phyloP scores from a whole-genome alignment of 2,113 vertebrate species.

The Albula goreensis region DNA sequence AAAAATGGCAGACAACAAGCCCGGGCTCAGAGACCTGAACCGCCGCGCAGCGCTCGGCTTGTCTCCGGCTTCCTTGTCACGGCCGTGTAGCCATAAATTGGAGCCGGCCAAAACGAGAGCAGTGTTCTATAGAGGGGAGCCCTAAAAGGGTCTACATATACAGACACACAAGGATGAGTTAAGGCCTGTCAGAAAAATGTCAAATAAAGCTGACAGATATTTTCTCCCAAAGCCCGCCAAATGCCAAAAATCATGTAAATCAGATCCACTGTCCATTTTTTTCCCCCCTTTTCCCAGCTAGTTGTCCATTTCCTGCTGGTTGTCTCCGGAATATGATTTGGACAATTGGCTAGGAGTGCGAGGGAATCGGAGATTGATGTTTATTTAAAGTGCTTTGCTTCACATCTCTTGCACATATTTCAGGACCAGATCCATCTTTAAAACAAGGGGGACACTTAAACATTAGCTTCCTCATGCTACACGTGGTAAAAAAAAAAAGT shows the following conservation, averaged over 20 bases:
- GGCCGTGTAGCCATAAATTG: slow-evolving; percentile 58
- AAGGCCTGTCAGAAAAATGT: slow-evolving; percentile 73
- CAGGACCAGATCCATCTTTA: slow-evolving; percentile 60
- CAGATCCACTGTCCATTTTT: slow-evolving; percentile 64
- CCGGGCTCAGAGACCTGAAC: background rate
- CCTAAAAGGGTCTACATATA: slow-evolving; percentile 62
- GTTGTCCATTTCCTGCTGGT: slow-evolving; percentile 68
- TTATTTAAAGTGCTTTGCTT: slow-evolving; percentile 64
- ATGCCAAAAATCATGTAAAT: slow-evolving; percentile 75
- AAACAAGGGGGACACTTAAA: slow-evolving; percentile 54
- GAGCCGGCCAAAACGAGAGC: slow-evolving; percentile 45
- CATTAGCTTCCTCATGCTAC: slow-evolving; percentile 62
- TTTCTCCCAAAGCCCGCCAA: slow-evolving; percentile 59
- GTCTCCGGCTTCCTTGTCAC: slow-evolving; percentile 29
- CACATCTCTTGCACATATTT: slow-evolving; percentile 63
- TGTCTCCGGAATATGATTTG: slow-evolving; percentile 64
- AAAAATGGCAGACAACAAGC: slow-evolving; percentile 35
- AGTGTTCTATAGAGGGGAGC: slow-evolving; percentile 22
- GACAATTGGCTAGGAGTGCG: slow-evolving; percentile 63
- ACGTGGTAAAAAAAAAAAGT: slow-evolving; percentile 52
- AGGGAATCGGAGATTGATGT: slow-evolving; percentile 67
- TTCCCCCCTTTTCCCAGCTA: slow-evolving; percentile 29
- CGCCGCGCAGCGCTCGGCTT: background rate
- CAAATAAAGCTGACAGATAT: slow-evolving; percentile 77
- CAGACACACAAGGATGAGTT: slow-evolving; percentile 69